Percentiles rank a stretch among this genome's conserved stretches.
These are phyloP conservation scores for Heloderma charlesbogerti DNA, from an alignment of 2,113 vertebrate species.

Conservation along the genomic window DNA sequence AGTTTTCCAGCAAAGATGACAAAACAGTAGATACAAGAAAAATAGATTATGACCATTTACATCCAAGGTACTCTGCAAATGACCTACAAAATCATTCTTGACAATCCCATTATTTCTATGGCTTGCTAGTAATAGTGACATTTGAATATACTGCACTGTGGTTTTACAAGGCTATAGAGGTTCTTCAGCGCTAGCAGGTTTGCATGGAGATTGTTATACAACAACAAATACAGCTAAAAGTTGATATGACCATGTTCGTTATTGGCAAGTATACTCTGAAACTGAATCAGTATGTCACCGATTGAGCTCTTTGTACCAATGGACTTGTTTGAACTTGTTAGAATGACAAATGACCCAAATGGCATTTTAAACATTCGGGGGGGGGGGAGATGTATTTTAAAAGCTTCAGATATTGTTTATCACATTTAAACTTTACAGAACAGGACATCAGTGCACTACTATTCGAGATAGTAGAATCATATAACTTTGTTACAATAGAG, in stretches of 20 bases:
- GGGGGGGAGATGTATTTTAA: not conserved
- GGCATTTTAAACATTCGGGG: not conserved
- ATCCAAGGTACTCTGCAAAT: not conserved
- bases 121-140: not conserved
- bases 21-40: not conserved
- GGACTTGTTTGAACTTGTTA: not conserved
- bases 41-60: not conserved
- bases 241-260: not conserved
- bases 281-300: not conserved
- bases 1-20: not conserved
- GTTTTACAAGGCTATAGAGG: not conserved
- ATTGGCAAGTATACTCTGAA: not conserved
- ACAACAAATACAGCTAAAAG: not conserved
- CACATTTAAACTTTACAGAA: not conserved
- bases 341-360: not conserved
- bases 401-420: not conserved
- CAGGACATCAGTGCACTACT: not conserved
- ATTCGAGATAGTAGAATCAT: not conserved
- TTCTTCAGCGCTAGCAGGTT: too few species aligned
- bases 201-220: not conserved
- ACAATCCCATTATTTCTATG: not conserved
- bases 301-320: not conserved
- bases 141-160: not conserved
- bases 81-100: not conserved
- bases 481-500: not conserved